phyloP scores from a whole-genome alignment of 2,797 vertebrate species.

The Hyperoplus lanceolatus region DNA sequence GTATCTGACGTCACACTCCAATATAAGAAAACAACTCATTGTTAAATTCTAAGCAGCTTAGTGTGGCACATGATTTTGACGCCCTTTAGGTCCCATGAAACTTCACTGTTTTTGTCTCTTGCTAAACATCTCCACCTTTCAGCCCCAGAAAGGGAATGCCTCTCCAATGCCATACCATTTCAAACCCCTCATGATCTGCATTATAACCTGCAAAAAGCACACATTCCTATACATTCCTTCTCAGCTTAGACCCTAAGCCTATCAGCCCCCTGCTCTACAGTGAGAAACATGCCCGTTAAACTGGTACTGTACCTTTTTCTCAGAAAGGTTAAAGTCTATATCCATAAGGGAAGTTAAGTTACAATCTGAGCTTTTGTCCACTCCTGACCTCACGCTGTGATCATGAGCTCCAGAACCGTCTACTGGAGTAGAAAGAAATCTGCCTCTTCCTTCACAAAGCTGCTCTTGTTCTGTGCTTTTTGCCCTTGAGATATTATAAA shows the following conservation, averaged over 20 bases:
- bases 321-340: background rate
- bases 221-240: constrained; percentile 57
- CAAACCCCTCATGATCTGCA: constrained; percentile 36
- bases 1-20: too few relatives aligned
- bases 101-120: background rate
- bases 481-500: constrained; percentile 74
- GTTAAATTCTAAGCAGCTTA: background rate
- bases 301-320: constrained; percentile 9
- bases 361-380: constrained; percentile 36
- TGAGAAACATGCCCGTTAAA: background rate
- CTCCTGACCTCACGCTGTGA: constrained; percentile 75
- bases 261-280: background rate
- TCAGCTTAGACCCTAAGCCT: constrained; percentile 56
- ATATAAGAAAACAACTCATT: background rate
- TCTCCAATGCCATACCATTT: constrained; percentile 31
- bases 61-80: background rate
- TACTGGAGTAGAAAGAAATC: constrained; percentile 14
- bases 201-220: constrained; percentile 41
- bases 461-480: constrained; percentile 70
- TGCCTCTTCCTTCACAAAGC: constrained; percentile 69
- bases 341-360: background rate
- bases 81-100: background rate
- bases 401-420: constrained; percentile 81
- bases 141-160: background rate
- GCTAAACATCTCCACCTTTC: background rate